Evolutionary conservation across 2,888 invertebrate genomes (phyloP).

Genomic region (Morpho achilles): DNA sequence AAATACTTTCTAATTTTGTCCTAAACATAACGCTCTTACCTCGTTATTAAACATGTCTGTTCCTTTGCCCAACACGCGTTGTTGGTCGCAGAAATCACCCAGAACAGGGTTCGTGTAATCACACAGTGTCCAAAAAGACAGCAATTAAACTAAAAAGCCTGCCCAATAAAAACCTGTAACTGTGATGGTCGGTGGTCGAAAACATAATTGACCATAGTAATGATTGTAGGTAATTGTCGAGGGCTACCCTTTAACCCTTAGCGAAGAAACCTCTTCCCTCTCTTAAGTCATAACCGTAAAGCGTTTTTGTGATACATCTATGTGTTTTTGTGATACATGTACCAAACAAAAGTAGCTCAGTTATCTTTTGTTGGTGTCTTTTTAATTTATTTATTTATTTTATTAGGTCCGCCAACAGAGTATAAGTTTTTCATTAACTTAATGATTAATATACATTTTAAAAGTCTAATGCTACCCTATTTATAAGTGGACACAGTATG

Average conservation of each 20-base stretch:
- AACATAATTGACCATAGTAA: constrained; percentile 73
- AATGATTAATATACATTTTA: no score
- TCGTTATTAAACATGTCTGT: constrained; percentile 7
- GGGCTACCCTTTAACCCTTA: constrained; percentile 66
- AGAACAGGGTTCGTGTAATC: constrained; percentile 39
- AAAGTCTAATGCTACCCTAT: no score
- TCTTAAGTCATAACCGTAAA: constrained; percentile 31
- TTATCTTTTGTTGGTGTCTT: no score
- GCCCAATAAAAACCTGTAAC: constrained; percentile 70
- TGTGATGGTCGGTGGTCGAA: constrained; percentile 62
- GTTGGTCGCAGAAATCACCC: constrained; percentile 35
- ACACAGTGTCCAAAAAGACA: constrained; percentile 42
- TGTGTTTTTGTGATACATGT: no score
- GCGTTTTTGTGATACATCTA: background rate
- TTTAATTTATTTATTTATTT: no score
- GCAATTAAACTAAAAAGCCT: constrained; percentile 73
- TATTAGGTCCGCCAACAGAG: no score
- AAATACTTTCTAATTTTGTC: constrained; percentile 1
- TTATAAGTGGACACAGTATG: no score
- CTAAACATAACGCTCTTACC: constrained; percentile 1
- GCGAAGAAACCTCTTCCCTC: constrained; percentile 48
- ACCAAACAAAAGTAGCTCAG: no score
- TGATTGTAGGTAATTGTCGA: constrained; percentile 74
- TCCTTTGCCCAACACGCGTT: constrained; percentile 20
- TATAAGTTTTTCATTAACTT: no score